These are phyloP conservation scores for Empidonax traillii DNA, from an alignment of 2,113 vertebrate genomes.

Conservation along the genomic window DNA sequence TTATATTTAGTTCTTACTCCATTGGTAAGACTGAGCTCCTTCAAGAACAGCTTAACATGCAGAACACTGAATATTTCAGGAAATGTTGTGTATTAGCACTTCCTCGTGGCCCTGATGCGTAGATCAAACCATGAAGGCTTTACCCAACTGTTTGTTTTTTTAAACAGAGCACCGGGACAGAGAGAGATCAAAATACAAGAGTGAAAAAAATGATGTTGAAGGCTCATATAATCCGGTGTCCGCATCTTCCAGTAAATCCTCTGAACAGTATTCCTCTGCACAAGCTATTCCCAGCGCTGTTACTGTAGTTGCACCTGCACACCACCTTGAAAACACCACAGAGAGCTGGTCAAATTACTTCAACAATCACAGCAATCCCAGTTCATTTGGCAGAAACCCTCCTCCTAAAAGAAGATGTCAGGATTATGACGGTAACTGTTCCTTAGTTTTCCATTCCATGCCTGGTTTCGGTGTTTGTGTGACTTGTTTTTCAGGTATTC, in stretches of 20 bases:
- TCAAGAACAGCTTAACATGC: neutral
- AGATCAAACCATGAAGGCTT: neutral
- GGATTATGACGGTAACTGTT: slow-evolving; percentile 91
- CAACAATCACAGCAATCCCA: slow-evolving; percentile 85
- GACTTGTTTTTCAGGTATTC: neutral
- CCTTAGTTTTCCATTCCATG: neutral
- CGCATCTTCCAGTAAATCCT: slow-evolving; percentile 66
- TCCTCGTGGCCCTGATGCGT: neutral
- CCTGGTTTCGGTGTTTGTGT: neutral
- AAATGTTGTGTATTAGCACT: neutral
- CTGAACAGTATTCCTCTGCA: slow-evolving; percentile 80
- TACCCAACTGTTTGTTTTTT: neutral
- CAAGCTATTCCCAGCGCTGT: slow-evolving; percentile 84
- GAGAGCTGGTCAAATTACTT: slow-evolving; percentile 97
- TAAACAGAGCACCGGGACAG: slow-evolving; percentile 79
- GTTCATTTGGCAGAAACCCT: slow-evolving; percentile 82
- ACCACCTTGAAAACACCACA: slow-evolving; percentile 92
- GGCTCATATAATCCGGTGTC: slow-evolving; percentile 78
- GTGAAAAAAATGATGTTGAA: slow-evolving; percentile 79
- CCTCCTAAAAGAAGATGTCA: slow-evolving; percentile 92
- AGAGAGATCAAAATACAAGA: slow-evolving; percentile 83
- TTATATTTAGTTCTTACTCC: neutral
- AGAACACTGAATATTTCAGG: neutral
- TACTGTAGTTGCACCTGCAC: slow-evolving; percentile 84
- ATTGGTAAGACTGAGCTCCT: neutral